Base-by-base conservation (phyloP, 2,888 invertebrate species). In the Lypha dubia region DNA sequence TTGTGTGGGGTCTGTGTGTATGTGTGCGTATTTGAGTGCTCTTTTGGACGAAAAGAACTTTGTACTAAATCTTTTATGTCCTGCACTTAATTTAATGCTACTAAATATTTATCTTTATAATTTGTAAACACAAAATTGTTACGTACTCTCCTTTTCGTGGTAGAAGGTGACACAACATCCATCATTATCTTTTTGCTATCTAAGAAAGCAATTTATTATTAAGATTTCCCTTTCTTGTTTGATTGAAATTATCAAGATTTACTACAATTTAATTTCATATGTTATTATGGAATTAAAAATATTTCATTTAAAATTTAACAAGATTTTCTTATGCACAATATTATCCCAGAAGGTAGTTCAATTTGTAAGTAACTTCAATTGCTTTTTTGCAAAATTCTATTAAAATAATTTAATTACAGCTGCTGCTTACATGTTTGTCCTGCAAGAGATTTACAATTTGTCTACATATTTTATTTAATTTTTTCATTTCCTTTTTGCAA, bases 281-380 rank as follows among this genome's bases (percentile, higher is more conserved):
- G 22, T 38, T 62, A 8, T 22, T 20, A 49, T n/a, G 35, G 6
- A 41, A 11, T 0, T 46, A 44, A 13, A 35, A 38, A 67, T 22
- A 77, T 77, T 56, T 68, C 80, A 68, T 76, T 76, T 38, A 51
- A 68, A 80, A 73, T 49, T 60, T 68, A 67, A 53, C 53, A 22
- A 71, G n/a, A 35, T 73, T 84, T 28, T 35, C 44, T 20, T 13
- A 20, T n/a, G 46, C 24, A 9, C 6, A 28, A 32, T 5, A 28
- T 22, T 9, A 24, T 4, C 51, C 22, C 11, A 53, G 4, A 24
- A 24, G 24, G 51, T 32, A 38, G 60, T 20, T 11, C 9, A 28
- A 22, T 65, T 53, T 56, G 20, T 22, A 32, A 65, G 46, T 67
- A 8, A 53, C 9, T 62, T 20, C 38, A 63, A 51, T 41, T 7